phyloP scores from a whole-genome alignment of 2,888 invertebrate genomes.

The Selenia dentaria region DNA sequence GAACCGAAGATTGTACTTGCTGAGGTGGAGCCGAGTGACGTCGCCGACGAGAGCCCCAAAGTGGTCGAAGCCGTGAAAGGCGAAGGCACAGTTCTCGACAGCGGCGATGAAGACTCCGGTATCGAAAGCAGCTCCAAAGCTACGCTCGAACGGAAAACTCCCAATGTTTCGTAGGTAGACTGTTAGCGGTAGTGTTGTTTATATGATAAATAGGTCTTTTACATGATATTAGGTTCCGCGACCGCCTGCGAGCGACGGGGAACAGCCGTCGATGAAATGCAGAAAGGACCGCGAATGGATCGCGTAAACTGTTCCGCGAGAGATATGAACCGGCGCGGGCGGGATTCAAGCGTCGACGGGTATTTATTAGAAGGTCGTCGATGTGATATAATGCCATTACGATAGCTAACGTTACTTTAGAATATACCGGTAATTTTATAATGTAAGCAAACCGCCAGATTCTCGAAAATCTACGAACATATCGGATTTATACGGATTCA shows the following conservation, averaged over 20 bases:
- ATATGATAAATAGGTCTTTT: not conserved
- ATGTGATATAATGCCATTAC: conserved; percentile 43
- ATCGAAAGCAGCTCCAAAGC: conserved; percentile 86
- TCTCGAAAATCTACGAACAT: conserved; percentile 27
- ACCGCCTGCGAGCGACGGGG: not conserved
- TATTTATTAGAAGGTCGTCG: conserved; percentile 19
- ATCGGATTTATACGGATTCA: conserved; percentile 26
- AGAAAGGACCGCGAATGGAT: conserved; percentile 5
- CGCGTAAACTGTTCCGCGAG: conserved; percentile 6
- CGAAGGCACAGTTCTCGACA: conserved; percentile 86
- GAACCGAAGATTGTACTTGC: conserved; percentile 64
- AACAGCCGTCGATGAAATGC: conserved; percentile 1
- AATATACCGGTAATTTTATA: conserved; percentile 22
- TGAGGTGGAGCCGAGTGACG: conserved; percentile 38
- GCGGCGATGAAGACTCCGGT: conserved; percentile 87
- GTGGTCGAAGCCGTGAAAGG: conserved; percentile 73
- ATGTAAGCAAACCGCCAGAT: conserved; percentile 17
- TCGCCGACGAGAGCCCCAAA: conserved; percentile 48
- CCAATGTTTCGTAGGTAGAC: conserved; percentile 63
- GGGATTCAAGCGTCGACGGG: conserved; percentile 10
- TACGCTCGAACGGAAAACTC: conserved; percentile 79
- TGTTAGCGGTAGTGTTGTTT: not conserved
- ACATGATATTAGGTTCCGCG: conserved; percentile 1
- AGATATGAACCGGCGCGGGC: conserved; percentile 9
- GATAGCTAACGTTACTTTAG: conserved; percentile 34